Percentiles rank a stretch among this genome's conserved stretches.
Conservation (phyloP, 1,140 invertebrate genomes). For the Aphelenchoides avenae region DNA sequence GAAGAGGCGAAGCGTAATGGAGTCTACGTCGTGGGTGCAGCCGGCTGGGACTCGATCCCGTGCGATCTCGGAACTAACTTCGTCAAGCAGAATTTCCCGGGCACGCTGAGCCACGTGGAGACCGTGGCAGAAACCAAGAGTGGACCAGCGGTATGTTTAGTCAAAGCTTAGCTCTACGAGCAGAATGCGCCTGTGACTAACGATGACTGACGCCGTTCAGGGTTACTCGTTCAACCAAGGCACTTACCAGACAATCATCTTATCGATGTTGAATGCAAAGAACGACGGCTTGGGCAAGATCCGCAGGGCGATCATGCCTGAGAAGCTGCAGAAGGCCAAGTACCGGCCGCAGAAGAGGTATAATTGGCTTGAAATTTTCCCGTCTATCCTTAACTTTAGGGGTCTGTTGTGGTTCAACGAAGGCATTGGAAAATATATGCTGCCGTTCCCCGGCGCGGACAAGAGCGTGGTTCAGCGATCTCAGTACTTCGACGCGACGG, state of each 20-base stretch:
- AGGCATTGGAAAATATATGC: conserved; percentile 68
- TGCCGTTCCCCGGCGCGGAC: conserved; percentile 76
- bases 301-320: conserved; percentile 52
- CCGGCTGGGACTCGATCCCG: conserved; percentile 82
- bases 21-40: conserved; percentile 78
- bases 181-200: not conserved
- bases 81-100: conserved; percentile 71
- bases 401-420: conserved; percentile 66
- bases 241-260: conserved; percentile 58
- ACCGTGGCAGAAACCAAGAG: conserved; percentile 43
- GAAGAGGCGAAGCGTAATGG: conserved; percentile 71
- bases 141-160: conserved; percentile 33
- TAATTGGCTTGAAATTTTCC: conserved; percentile 12
- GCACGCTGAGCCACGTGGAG: conserved; percentile 60
- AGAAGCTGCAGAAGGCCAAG: conserved; percentile 52
- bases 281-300: conserved; percentile 54
- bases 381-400: conserved; percentile 60
- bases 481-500: conserved; percentile 71
- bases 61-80: conserved; percentile 73
- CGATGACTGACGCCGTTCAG: conserved; percentile 22
- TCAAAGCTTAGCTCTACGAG: too few species aligned
- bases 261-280: conserved; percentile 44
- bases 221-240: conserved; percentile 57
- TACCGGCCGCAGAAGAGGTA: conserved; percentile 34
- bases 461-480: conserved; percentile 72